Conservation (phyloP, 1,140 invertebrate species). For the Drosophila sulfurigaster region DNA sequence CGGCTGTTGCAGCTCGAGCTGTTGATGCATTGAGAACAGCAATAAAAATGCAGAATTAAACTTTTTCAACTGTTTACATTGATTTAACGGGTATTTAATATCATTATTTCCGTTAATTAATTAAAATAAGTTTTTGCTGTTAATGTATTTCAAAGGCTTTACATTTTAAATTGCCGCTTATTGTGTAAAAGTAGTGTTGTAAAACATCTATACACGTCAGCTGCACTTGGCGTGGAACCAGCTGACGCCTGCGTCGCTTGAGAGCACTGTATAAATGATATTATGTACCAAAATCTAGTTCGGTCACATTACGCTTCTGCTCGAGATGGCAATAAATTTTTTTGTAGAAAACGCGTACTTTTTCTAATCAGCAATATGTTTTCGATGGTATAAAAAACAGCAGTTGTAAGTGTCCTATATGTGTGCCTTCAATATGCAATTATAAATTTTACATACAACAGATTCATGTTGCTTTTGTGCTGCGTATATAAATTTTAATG, state of each 20-base stretch:
- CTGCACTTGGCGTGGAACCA: conserved; percentile 4
- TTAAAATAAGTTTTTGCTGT: too few species aligned
- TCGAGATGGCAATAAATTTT: conserved; percentile 21
- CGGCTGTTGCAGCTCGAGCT: conserved; percentile 98
- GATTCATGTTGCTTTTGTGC: background rate
- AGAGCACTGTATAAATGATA: background rate
- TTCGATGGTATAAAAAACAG: conserved; percentile 27
- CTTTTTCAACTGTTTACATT: background rate
- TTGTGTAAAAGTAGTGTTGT: background rate
- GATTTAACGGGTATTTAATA: too few species aligned
- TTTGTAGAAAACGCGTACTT: conserved; percentile 21
- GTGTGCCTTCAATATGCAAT: background rate
- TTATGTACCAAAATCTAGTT: background rate
- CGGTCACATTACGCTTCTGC: conserved; percentile 20
- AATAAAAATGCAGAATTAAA: background rate
- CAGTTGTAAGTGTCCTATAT: conserved; percentile 21
- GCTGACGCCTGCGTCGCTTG: background rate
- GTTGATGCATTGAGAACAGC: conserved; percentile 91
- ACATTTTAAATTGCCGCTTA: too few species aligned
- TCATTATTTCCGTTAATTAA: too few species aligned
- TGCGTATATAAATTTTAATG: background rate
- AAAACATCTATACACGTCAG: background rate
- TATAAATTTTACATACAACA: background rate
- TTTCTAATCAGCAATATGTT: conserved; percentile 25
- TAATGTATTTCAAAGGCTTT: too few species aligned